Evolutionary conservation across 2,888 invertebrate genomes (phyloP), one percentile per base, ranked within the genome.

Genomic region (Andrena bucephala): DNA sequence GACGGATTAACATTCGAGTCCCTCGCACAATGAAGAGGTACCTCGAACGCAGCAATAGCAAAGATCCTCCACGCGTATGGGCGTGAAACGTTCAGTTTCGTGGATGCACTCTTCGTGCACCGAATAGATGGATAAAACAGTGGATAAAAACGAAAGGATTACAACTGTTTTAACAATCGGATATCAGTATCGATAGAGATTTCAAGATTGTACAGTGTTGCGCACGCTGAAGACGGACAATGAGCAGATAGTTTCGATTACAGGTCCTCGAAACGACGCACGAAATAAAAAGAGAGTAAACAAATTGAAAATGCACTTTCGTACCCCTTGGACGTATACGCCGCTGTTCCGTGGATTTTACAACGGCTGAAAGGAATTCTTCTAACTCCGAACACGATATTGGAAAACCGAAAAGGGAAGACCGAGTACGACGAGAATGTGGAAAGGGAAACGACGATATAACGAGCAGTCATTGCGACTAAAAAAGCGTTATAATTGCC

Each of bases 311-410:
- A 60, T 48, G 73, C 60, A 29, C 59, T 66, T 78, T 24, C 4
- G 67, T 63, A n/a, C 67, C 24, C 31, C 62, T 36, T 42, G 70
- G 20, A 73, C 69, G 42, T 79, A 65, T 65, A 48, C 62, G n/a
- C 36, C 60, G 36, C 36, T 20, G 63, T 80, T 70, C 54, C 60
- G 50, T 24, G 66, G 71, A 59, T 71, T 83, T 72, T 74, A 65
- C 72, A 73, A 74, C 71, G 77, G 75, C 59, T 33, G 71, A 83
- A 83, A 79, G 76, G 84, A 79, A 86, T 79, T 74, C 77, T 71
- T 76, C 72, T 36, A 42, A 62, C 29, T 60, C 54, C 75, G 50
- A 77, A 77, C 84, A 59, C 85, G 79, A 87, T 85, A 82, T 87
- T 76, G 87, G 86, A 71, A 74, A 80, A 77, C 42, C 70, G 20